phyloP scores from a whole-genome alignment of 1,140 invertebrate species.

The Goniozus legneri region DNA sequence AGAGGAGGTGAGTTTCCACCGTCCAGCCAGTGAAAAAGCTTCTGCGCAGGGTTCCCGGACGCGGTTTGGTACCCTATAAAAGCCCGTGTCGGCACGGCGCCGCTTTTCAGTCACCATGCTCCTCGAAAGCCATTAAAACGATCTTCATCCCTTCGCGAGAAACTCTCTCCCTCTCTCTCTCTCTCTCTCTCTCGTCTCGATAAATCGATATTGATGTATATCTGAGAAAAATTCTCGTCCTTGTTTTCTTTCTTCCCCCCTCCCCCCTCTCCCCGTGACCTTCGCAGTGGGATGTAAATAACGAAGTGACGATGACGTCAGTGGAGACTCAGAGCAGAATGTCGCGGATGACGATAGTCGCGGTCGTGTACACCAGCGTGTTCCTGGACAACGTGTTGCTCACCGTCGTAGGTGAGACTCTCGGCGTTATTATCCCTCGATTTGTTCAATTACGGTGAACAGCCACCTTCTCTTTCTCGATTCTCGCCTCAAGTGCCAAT shows the following conservation, averaged over 20 bases:
- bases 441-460: neutral
- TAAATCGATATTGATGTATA: neutral
- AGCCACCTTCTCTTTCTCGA: too few species aligned
- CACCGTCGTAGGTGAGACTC: slow-evolving; percentile 68
- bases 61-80: slow-evolving; percentile 33
- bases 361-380: slow-evolving; percentile 66
- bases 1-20: slow-evolving; percentile 23
- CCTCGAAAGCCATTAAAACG: too few species aligned
- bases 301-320: slow-evolving; percentile 17
- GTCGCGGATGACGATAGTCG: slow-evolving; percentile 51
- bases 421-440: neutral
- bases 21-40: slow-evolving; percentile 24
- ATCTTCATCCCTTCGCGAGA: too few species aligned
- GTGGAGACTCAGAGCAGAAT: slow-evolving; percentile 23
- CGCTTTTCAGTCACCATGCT: slow-evolving; percentile 33
- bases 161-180: too few species aligned
- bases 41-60: slow-evolving; percentile 29
- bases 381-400: slow-evolving; percentile 74
- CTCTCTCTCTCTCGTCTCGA: too few species aligned
- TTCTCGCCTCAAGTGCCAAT: slow-evolving; percentile 81
- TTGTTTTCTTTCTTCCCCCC: neutral
- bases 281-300: slow-evolving; percentile 5
- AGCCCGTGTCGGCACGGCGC: slow-evolving; percentile 28
- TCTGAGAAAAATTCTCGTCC: too few species aligned
- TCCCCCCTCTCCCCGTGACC: neutral